Percentiles rank a stretch among this genome's conserved stretches.
Evolutionary conservation across 2,113 vertebrate species (phyloP).

Genomic region (Scatophagus argus): DNA sequence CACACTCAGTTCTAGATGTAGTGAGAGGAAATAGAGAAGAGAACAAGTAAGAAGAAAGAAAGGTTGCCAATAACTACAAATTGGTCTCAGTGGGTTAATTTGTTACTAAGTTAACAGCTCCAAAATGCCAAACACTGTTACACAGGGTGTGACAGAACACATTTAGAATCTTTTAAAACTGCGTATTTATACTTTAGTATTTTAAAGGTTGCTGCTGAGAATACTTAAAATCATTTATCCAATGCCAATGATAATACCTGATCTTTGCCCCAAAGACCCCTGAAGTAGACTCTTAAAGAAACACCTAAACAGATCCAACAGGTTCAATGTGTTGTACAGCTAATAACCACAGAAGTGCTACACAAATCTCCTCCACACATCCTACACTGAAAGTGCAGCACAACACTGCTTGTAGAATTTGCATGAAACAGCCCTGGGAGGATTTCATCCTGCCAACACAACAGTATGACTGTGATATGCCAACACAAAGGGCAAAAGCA

Average conservation of each 20-base stretch:
- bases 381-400: not conserved
- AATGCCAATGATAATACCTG: too few relatives aligned
- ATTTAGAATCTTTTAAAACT: not conserved
- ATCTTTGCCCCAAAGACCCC: too few relatives aligned
- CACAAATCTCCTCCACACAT: not conserved
- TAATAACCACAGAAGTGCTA: not conserved
- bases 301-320: too few relatives aligned
- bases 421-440: slow-evolving; percentile 1
- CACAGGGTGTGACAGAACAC: not conserved
- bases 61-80: slow-evolving; percentile 52
- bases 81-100: slow-evolving; percentile 38
- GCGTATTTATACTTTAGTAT: not conserved
- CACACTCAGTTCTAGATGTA: not conserved
- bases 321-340: not conserved
- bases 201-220: not conserved
- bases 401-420: not conserved
- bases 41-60: slow-evolving; percentile 6
- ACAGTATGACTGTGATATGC: not conserved
- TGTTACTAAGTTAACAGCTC: slow-evolving; percentile 39
- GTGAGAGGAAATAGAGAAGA: not conserved
- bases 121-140: slow-evolving; percentile 20
- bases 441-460: not conserved
- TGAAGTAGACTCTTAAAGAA: too few relatives aligned
- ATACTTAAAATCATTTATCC: too few relatives aligned
- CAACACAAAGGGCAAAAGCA: slow-evolving; percentile 10